phyloP scores from a whole-genome alignment of 2,797 vertebrate species.

The Tympanoctomys barrerae region DNA sequence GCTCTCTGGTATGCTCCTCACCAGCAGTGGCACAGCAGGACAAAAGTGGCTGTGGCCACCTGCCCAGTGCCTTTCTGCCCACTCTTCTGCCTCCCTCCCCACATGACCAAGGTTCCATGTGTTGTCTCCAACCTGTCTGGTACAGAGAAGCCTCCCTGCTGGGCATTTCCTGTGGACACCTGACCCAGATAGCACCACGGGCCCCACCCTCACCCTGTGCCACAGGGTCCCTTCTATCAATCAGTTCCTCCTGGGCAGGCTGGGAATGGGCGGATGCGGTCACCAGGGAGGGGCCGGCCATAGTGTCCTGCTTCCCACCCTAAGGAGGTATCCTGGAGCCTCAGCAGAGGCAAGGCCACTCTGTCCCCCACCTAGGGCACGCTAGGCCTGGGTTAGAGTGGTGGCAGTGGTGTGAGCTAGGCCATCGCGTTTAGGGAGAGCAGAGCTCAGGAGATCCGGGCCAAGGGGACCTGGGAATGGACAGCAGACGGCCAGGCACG shows the following conservation, averaged over 20 bases:
- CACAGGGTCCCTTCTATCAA: background rate
- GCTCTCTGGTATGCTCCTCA: background rate
- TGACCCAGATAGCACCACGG: background rate
- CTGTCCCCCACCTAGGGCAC: background rate
- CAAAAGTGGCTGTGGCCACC: background rate
- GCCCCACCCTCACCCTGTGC: background rate
- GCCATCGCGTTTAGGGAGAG: background rate
- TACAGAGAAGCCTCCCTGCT: background rate
- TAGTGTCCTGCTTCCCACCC: background rate
- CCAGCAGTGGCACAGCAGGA: background rate
- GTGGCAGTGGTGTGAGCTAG: background rate
- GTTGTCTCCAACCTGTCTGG: background rate
- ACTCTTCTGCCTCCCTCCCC: background rate
- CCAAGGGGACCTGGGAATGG: background rate
- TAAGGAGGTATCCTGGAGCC: background rate
- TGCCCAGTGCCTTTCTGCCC: background rate
- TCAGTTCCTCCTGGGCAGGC: background rate
- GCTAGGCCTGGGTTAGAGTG: background rate
- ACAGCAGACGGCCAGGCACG: background rate
- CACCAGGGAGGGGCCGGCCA: background rate
- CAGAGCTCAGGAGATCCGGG: fast-evolving
- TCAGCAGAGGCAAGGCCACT: background rate
- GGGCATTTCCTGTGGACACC: background rate
- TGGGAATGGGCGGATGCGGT: background rate
- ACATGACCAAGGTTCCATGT: background rate